phyloP scores from a whole-genome alignment of 2,113 vertebrate species.

The Leptobrachium leishanense region DNA sequence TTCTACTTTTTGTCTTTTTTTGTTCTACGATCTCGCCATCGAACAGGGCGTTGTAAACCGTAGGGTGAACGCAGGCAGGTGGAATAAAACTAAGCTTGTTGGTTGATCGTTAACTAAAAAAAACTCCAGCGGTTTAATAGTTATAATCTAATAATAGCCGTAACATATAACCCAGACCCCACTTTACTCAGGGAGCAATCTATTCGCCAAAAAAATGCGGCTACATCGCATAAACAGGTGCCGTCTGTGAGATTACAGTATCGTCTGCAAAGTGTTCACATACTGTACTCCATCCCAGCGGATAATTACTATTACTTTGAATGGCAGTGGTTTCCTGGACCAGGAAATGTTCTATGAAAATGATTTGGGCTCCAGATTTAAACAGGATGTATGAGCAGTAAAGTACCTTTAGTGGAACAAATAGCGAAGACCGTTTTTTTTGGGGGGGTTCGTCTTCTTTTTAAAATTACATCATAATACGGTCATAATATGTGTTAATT shows the following conservation, averaged over 20 bases:
- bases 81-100: slow-evolving; percentile 5
- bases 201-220: not conserved
- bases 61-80: slow-evolving; percentile 23
- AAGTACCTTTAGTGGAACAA: slow-evolving; percentile 30
- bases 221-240: slow-evolving; percentile 23
- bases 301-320: slow-evolving; percentile 26
- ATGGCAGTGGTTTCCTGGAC: slow-evolving; percentile 39
- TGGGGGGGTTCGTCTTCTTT: not conserved
- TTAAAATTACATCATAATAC: slow-evolving; percentile 32
- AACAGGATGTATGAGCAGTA: slow-evolving; percentile 32
- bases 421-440: slow-evolving; percentile 25
- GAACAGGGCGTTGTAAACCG: slow-evolving; percentile 2
- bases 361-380: slow-evolving; percentile 16
- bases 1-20: not conserved
- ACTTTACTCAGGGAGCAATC: not conserved
- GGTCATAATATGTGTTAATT: slow-evolving; percentile 38
- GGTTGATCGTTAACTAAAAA: slow-evolving; percentile 11
- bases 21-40: slow-evolving; percentile 10
- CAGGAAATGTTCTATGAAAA: slow-evolving; percentile 45
- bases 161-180: not conserved
- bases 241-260: slow-evolving; percentile 4
- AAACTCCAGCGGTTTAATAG: not conserved
- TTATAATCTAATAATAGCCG: not conserved
- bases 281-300: slow-evolving; percentile 27
- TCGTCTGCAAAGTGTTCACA: not conserved